phyloP scores from a whole-genome alignment of 2,888 invertebrate genomes.

The Apomyelois bistriatella region DNA sequence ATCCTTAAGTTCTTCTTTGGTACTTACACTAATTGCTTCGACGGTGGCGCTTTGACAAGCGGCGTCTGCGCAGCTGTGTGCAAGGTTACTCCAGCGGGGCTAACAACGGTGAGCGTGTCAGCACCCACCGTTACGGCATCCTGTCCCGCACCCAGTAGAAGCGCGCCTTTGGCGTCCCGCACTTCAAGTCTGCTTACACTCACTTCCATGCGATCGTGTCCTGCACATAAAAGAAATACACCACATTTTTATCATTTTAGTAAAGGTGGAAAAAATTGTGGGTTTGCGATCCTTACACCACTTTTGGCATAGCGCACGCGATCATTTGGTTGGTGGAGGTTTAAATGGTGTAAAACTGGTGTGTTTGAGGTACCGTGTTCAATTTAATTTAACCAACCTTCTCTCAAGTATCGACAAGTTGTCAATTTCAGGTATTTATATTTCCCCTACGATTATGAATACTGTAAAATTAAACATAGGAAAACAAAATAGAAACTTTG shows the following conservation, averaged over 20 bases:
- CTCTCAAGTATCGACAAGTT: too few species aligned
- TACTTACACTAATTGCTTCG: conserved; percentile 89
- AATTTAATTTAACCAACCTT: too few species aligned
- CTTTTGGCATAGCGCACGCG: too few species aligned
- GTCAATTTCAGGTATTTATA: too few species aligned
- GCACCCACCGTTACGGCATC: conserved; percentile 91
- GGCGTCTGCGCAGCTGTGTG: conserved; percentile 93
- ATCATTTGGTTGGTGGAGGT: too few species aligned
- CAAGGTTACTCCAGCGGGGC: conserved; percentile 91
- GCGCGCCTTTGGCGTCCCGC: conserved; percentile 87
- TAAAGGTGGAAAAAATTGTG: too few species aligned
- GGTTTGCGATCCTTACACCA: too few species aligned
- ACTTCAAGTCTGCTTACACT: conserved; percentile 88
- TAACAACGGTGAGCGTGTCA: conserved; percentile 87
- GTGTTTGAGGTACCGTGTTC: too few species aligned
- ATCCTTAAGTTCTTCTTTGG: conserved; percentile 14
- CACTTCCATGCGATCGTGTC: conserved; percentile 91
- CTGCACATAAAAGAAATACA: conserved; percentile 55
- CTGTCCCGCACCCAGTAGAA: conserved; percentile 89
- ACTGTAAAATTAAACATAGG: too few species aligned
- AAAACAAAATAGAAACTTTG: too few species aligned
- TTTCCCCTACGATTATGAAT: too few species aligned
- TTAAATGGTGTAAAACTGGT: too few species aligned
- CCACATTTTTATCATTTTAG: neutral
- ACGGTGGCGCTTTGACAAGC: conserved; percentile 89